phyloP scores from a whole-genome alignment of 2,797 vertebrate species.

The Crotalus adamanteus region DNA sequence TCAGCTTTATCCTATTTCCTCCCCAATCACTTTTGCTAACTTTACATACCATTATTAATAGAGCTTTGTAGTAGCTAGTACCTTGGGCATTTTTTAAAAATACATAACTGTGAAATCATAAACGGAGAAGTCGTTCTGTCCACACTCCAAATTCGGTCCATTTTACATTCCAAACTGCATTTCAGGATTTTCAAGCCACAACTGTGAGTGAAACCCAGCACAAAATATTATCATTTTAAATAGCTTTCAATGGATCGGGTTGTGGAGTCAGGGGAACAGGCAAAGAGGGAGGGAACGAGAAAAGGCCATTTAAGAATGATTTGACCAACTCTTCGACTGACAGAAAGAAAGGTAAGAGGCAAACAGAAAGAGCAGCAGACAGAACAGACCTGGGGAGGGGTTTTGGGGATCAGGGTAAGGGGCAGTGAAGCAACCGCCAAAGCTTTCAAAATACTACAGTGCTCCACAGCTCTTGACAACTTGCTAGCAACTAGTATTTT shows the following conservation, averaged over 20 bases:
- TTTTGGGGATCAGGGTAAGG: background rate
- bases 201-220: slow-evolving; percentile 67
- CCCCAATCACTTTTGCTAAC: background rate
- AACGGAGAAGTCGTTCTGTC: slow-evolving; percentile 52
- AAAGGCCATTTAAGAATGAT: slow-evolving; percentile 64
- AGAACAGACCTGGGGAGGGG: slow-evolving; percentile 41
- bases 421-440: slow-evolving; percentile 62
- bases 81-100: slow-evolving; percentile 47
- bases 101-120: slow-evolving; percentile 56
- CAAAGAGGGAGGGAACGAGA: background rate
- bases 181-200: slow-evolving; percentile 75
- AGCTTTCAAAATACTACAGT: slow-evolving; percentile 66
- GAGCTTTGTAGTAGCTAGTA: slow-evolving; percentile 55
- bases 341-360: slow-evolving; percentile 66
- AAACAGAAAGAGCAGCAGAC: slow-evolving; percentile 61
- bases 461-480: slow-evolving; percentile 64
- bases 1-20: background rate
- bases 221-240: slow-evolving; percentile 62
- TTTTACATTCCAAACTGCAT: slow-evolving; percentile 53
- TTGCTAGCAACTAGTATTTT: slow-evolving; percentile 69
- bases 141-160: slow-evolving; percentile 49
- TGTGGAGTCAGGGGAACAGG: too few species aligned
- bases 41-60: slow-evolving; percentile 53
- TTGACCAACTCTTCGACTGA: slow-evolving; percentile 72
- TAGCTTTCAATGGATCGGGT: slow-evolving; percentile 51